A percentile compares a stretch with the other conserved stretches of the same genome.
Evolutionary conservation across 2,113 vertebrate species (phyloP).

Genomic region (Paracanthobrama guichenoti): DNA sequence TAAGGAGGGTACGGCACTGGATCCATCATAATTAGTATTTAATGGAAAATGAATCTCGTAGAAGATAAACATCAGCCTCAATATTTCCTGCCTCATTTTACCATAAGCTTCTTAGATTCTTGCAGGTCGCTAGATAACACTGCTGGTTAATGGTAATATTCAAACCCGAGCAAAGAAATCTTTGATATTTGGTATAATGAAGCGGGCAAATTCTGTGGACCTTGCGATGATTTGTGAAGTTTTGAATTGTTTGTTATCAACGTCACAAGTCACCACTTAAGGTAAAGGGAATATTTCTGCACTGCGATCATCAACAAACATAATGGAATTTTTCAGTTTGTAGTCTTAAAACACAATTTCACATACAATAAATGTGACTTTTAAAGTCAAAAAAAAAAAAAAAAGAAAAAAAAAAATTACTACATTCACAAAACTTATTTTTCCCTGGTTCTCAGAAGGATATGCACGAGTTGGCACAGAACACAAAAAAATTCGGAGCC

Average conservation of each 20-base stretch:
- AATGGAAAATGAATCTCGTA: constrained; percentile 31
- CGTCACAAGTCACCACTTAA: not conserved
- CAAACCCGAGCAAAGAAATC: not conserved
- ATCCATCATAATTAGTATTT: constrained; percentile 47
- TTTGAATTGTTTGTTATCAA: not conserved
- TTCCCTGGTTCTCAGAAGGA: too few species aligned
- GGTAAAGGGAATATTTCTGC: too few species aligned
- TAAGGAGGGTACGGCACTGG: not conserved
- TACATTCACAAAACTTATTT: too few species aligned
- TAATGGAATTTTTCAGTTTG: too few species aligned
- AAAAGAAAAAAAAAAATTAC: too few species aligned
- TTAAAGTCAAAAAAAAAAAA: too few species aligned
- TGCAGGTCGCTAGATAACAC: constrained; percentile 37
- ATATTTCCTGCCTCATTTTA: constrained; percentile 42
- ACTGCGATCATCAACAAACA: too few species aligned
- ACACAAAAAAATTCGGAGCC: too few species aligned
- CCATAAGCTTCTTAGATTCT: constrained; percentile 47
- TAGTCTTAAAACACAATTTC: too few species aligned
- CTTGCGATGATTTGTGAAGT: not conserved
- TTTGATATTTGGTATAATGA: constrained; percentile 20
- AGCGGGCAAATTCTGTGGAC: not conserved
- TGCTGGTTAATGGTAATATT: constrained; percentile 15
- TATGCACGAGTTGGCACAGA: too few species aligned
- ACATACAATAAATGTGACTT: too few species aligned
- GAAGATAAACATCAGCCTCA: constrained; percentile 35